A percentile compares a stretch with the other conserved stretches of the same genome.
Evolutionary conservation across 1,140 invertebrate genomes (phyloP).

Genomic region (Macrosteles quadrilineatus): DNA sequence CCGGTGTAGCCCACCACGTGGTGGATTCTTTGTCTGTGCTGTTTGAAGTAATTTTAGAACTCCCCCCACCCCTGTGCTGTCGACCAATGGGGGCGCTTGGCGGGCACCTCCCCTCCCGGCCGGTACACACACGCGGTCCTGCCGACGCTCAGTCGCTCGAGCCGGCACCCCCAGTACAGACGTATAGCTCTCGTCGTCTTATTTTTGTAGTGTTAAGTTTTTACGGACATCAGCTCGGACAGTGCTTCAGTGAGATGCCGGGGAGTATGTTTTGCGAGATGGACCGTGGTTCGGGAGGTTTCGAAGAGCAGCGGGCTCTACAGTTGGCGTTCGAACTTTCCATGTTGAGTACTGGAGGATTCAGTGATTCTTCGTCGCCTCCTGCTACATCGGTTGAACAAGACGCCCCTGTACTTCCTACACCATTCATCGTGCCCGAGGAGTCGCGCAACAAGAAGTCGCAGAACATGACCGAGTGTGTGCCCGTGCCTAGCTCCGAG

Average conservation of each 20-base stretch:
- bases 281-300: slow-evolving; percentile 60
- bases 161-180: background rate
- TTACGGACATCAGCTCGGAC: no score
- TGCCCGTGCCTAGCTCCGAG: slow-evolving; percentile 97
- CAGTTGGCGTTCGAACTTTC: slow-evolving; percentile 90
- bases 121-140: background rate
- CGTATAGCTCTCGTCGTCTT: background rate
- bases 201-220: slow-evolving; percentile 12
- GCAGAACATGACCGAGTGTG: slow-evolving; percentile 99
- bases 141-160: background rate
- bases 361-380: slow-evolving; percentile 56
- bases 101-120: slow-evolving; percentile 1
- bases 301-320: slow-evolving; percentile 87
- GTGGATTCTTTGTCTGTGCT: slow-evolving; percentile 17
- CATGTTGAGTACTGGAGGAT: slow-evolving; percentile 66
- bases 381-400: slow-evolving; percentile 46
- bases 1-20: background rate
- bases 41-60: slow-evolving; percentile 30
- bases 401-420: slow-evolving; percentile 45
- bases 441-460: slow-evolving; percentile 86
- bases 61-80: background rate
- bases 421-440: slow-evolving; percentile 56
- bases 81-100: slow-evolving; percentile 26
- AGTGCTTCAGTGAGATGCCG: slow-evolving; percentile 59
- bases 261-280: slow-evolving; percentile 79